phyloP scores from a whole-genome alignment of 2,797 vertebrate species.

The Lepus oiostolus region DNA sequence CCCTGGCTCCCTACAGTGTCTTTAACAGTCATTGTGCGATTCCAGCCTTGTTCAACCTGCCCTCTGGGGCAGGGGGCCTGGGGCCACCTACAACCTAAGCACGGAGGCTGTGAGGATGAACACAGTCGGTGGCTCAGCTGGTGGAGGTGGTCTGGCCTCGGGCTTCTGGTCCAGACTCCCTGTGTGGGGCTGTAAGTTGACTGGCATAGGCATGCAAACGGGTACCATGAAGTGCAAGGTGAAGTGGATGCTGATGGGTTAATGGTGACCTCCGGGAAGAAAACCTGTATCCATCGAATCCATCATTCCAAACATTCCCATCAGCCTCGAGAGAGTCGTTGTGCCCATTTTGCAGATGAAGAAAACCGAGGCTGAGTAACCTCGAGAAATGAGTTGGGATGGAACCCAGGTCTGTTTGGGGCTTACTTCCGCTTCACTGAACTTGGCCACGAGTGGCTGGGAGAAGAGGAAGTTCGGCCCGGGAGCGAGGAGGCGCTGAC shows the following conservation, averaged over 20 bases:
- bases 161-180: background rate
- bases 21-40: background rate
- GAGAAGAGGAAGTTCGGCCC: background rate
- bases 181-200: background rate
- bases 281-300: background rate
- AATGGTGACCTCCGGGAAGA: background rate
- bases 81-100: no score
- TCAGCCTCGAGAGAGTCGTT: background rate
- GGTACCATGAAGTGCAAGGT: background rate
- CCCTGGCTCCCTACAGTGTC: background rate
- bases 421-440: background rate
- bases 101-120: accelerated
- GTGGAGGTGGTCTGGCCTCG: background rate
- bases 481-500: background rate
- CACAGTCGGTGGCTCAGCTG: background rate
- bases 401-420: background rate
- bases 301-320: background rate
- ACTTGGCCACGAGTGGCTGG: background rate
- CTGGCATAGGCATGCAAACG: background rate
- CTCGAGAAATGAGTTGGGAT: background rate
- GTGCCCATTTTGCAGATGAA: background rate
- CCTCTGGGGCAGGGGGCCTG: background rate
- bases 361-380: background rate
- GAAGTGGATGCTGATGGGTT: background rate
- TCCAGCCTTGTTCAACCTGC: background rate